Conservation (phyloP, 1,140 invertebrate genomes). For the Pentalonia nigronervosa region DNA sequence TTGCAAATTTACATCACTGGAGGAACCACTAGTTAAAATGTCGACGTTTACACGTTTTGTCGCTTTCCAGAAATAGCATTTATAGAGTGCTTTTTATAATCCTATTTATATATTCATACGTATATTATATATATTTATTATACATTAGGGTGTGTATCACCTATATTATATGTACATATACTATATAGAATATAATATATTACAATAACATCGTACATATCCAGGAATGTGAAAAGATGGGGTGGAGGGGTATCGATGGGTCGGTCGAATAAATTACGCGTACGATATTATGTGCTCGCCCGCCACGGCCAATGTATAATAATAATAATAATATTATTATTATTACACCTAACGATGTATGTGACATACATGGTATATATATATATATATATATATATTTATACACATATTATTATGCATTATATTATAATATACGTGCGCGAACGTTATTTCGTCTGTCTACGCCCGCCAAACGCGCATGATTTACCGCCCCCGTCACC, state of each 20-base stretch:
- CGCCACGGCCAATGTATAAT: not conserved
- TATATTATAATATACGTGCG: too few species aligned
- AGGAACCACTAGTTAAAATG: too few species aligned
- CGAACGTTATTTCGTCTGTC: not conserved
- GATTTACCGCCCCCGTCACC: conserved; percentile 1
- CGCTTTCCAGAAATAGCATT: too few species aligned
- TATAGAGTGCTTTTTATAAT: too few species aligned
- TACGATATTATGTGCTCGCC: not conserved
- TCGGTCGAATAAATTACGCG: conserved; percentile 31
- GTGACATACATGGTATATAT: not conserved
- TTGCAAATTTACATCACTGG: too few species aligned
- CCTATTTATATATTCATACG: too few species aligned
- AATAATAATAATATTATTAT: not conserved
- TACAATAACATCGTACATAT: not conserved
- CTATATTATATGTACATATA: not conserved
- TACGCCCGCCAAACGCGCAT: not conserved
- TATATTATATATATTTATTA: too few species aligned
- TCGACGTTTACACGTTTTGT: too few species aligned
- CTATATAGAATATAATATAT: not conserved
- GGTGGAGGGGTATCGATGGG: not conserved
- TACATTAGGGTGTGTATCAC: not conserved
- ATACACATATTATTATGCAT: not conserved
- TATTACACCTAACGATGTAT: not conserved
- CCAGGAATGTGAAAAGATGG: not conserved
- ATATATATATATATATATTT: too few species aligned